Evolutionary conservation across 2,797 vertebrate genomes (phyloP).

Genomic region (Pseudopleuronectes americanus): DNA sequence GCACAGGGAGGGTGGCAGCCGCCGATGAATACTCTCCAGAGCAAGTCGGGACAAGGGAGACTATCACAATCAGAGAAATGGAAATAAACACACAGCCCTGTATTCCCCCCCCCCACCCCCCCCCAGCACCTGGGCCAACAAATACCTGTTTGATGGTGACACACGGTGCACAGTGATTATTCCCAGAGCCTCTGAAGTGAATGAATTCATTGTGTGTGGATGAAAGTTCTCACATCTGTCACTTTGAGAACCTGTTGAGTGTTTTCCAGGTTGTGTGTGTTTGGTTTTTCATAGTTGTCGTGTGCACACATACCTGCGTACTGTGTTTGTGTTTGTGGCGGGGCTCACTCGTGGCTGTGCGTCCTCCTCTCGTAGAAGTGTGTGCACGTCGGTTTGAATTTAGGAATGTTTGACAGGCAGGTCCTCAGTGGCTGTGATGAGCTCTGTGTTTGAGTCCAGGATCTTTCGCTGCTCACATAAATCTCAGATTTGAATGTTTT

Average conservation of each 20-base stretch:
- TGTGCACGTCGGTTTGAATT: no score
- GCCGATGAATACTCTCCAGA: conserved; percentile 60
- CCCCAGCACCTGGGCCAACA: conserved; percentile 74
- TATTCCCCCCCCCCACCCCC: conserved; percentile 43
- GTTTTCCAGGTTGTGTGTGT: not conserved
- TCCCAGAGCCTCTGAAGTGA: conserved; percentile 56
- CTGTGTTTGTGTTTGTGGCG: no score
- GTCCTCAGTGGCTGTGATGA: no score
- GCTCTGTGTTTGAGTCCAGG: no score
- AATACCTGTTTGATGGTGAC: conserved; percentile 68
- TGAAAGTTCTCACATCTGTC: conserved; percentile 63
- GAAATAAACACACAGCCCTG: conserved; percentile 60
- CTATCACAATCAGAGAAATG: conserved; percentile 62
- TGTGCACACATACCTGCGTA: no score
- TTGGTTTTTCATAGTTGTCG: no score
- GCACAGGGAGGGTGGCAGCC: conserved; percentile 29
- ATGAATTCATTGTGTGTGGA: conserved; percentile 64
- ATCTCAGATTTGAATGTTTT: no score
- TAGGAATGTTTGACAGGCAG: no score
- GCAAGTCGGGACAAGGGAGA: conserved; percentile 74
- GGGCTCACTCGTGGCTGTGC: no score
- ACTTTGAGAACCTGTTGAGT: conserved; percentile 42
- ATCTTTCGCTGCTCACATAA: no score
- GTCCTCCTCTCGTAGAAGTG: no score
- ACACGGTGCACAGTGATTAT: conserved; percentile 55